These are phyloP conservation scores for Pipistrellus pygmaeus DNA, from an alignment of 2,797 vertebrate species.

Conservation along the genomic window DNA sequence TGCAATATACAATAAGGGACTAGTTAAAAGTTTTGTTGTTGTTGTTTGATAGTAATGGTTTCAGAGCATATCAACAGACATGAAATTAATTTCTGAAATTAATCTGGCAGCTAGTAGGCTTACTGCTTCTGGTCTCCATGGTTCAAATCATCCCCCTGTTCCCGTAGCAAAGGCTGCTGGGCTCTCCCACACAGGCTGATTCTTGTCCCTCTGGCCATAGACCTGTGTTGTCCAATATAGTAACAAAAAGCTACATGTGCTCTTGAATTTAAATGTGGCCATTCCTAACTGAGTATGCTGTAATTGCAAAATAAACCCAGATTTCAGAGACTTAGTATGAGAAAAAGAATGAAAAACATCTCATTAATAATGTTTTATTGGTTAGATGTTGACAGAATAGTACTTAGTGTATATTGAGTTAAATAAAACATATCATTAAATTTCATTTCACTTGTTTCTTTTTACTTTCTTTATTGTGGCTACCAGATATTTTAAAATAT, in stretches of 20 bases:
- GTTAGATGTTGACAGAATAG: slow-evolving; percentile 19
- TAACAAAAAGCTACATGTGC: not conserved
- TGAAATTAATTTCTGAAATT: not conserved
- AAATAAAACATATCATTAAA: slow-evolving; percentile 14
- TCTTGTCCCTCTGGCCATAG: not conserved
- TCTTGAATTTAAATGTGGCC: not conserved
- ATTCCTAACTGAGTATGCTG: not conserved
- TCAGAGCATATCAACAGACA: not conserved
- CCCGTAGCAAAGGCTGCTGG: not conserved
- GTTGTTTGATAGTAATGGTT: not conserved
- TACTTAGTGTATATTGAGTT: not conserved
- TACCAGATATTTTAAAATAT: not conserved
- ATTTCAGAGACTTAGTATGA: slow-evolving; percentile 2
- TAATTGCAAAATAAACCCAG: slow-evolving; percentile 5
- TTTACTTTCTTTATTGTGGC: not conserved
- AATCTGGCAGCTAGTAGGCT: not conserved
- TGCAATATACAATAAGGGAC: not conserved
- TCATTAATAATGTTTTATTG: not conserved
- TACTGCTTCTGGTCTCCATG: not conserved
- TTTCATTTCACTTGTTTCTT: not conserved
- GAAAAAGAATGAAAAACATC: slow-evolving; percentile 17
- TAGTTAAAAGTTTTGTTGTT: no score
- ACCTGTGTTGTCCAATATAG: not conserved
- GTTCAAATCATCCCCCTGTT: not conserved
- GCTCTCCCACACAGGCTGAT: not conserved